phyloP scores from a whole-genome alignment of 2,113 vertebrate species.

The Nesoenas mayeri region DNA sequence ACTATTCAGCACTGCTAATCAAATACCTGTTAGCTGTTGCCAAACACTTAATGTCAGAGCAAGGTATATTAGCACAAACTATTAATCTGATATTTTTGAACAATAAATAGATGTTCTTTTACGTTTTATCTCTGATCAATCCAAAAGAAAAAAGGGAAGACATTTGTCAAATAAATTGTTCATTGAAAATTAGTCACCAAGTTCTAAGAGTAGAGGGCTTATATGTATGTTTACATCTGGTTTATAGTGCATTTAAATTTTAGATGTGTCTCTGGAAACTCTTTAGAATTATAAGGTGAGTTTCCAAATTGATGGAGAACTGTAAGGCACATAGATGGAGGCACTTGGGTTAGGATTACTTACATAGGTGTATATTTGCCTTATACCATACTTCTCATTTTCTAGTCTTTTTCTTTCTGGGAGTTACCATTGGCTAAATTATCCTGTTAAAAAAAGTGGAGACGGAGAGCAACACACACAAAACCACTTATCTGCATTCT shows the following conservation, averaged over 20 bases:
- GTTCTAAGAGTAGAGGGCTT: neutral
- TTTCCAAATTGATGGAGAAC: neutral
- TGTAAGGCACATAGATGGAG: neutral
- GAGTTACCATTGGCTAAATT: neutral
- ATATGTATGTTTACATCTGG: neutral
- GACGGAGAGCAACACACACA: neutral
- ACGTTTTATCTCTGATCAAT: neutral
- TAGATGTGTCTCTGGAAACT: neutral
- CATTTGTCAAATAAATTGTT: neutral
- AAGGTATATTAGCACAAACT: neutral
- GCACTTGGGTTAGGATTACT: neutral
- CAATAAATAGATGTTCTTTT: neutral
- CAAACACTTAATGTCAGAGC: neutral
- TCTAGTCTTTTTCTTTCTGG: neutral
- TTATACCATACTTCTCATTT: neutral
- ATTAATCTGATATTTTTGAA: neutral
- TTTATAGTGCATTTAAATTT: neutral
- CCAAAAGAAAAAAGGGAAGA: neutral
- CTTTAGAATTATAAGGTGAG: neutral
- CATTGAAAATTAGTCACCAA: neutral
- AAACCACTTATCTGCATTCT: neutral
- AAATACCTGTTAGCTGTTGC: neutral
- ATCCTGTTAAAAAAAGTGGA: neutral
- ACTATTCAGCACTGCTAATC: neutral
- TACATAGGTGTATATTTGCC: neutral